Base-by-base conservation (phyloP, 2,797 vertebrate genomes). In the Galaxias olidus region DNA sequence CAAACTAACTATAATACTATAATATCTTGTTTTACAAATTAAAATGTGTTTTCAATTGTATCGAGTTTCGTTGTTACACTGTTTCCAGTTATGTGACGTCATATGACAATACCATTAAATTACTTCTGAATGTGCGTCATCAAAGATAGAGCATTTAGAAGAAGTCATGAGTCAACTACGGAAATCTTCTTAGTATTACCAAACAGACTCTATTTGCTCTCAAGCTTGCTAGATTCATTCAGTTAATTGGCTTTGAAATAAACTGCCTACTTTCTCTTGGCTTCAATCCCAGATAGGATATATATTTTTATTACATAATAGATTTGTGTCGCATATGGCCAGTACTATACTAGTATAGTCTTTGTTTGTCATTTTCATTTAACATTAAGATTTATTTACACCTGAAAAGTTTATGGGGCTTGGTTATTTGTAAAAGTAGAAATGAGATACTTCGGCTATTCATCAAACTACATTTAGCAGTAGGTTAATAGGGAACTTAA, bases 271-370 rank as follows among this genome's bases (percentile, higher is more conserved):
- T 81, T 85, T 90, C 68, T 73, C 69, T 84, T 90, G 87, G 89
- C 91, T 76, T 86, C 77, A 54, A 78, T 90, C 89, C 90, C 86
- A 82, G 78, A 86, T 81, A 86, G 84, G 88, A 93, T 90, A 89
- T 79, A 86, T 90, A 91, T 92, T 87, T 88, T 85, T 90, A 86
- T 85, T 74, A 88, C 90, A 88, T 88, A 87, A 90, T 89, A 83
- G 74, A 87, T 82, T 89, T 86, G 84, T 85, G 81, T 75, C 72
- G 82, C 77, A 57, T 68, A 71, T 71, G 74, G 69, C 30, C 30
- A 30, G 30, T 30, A 30, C 30, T 30, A 30, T 30, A 30, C 30
- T 30, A 30, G 30, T 30, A 3, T 30, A 30, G 30, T 2, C 30
- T 30, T 30, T 2, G 30, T 2, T 30, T 30, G 30, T 30, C 30